Base-by-base conservation (phyloP, 2,888 invertebrate species). In the Agrotis puta region DNA sequence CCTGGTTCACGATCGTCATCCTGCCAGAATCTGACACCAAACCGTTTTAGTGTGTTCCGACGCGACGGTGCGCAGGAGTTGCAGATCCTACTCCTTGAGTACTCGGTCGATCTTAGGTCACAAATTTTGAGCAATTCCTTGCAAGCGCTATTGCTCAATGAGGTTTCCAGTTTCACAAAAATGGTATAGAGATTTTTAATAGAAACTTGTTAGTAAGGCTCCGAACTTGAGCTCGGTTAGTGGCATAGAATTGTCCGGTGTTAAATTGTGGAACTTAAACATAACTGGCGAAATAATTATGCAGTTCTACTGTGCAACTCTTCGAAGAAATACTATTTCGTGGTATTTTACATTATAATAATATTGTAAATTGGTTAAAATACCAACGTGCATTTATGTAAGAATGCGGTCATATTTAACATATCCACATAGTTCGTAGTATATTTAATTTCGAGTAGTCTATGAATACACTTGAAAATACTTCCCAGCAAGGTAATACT, bases 401-500 rank as follows among this genome's bases (percentile, higher is more conserved):
- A 64, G 22, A 64, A 64, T 63, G 47, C 20, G 53, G 65, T 50
- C 48, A 27, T 43, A 48, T 43, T 43, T 74, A 22, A 27, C 20
- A 64, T 27, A 33, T 11, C n/a, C 2, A 47, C 20, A 18, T 5
- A 62, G 7, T 33, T 43, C 16, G 16, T 33, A 43, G 47, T 50
- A 11, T n/a, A 50, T 61, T 67, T 27, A 50, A 43, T 27, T 77
- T 61, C 33, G 4, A 51, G 51, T 39, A 39, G 33, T 39, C 33
- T 48, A 51, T 14, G 33, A 48, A 64, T 33, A 64, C 14, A 79
- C 48, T 79, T 64, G 33, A 24, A 11, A 61, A 64, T 22, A 56
- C 79, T 70, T 56, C 24, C 45, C 33, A 58, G 51, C 11, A 53
- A 63, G 63, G 63, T 62, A 80, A 74, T 74, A 79, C 74, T 33